Conservation (phyloP, 2,888 invertebrate species). For the Epinotia demarniana region DNA sequence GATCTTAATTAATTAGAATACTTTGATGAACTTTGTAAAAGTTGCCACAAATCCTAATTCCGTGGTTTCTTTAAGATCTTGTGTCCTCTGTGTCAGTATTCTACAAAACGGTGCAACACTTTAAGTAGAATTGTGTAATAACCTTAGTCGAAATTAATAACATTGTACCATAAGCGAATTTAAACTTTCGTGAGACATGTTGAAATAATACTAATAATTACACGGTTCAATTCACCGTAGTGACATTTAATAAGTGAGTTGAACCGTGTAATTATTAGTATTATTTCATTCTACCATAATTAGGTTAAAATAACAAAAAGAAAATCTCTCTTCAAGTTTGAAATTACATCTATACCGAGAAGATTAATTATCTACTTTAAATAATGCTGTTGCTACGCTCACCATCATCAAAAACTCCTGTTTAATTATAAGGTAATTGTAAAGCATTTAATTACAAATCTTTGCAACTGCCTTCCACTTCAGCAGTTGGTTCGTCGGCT, state of each 20-base stretch:
- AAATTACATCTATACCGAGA: neutral
- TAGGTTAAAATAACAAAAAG: too few relatives aligned
- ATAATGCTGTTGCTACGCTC: neutral
- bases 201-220: too few relatives aligned
- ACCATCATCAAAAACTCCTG: constrained; percentile 8
- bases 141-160: too few relatives aligned
- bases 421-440: constrained; percentile 24
- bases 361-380: neutral
- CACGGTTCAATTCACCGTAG: too few relatives aligned
- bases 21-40: constrained; percentile 37
- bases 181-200: too few relatives aligned
- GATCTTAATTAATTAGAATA: constrained; percentile 39
- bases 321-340: neutral
- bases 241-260: too few relatives aligned
- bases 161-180: too few relatives aligned
- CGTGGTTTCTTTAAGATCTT: neutral
- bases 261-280: too few relatives aligned
- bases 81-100: neutral
- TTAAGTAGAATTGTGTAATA: too few relatives aligned
- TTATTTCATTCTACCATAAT: too few relatives aligned
- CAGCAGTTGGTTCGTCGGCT: constrained; percentile 15
- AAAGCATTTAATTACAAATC: constrained; percentile 24
- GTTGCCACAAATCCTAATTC: constrained; percentile 13
- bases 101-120: neutral
- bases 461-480: constrained; percentile 18